Base-by-base conservation (phyloP, 2,797 vertebrate genomes). In the Crotalus adamanteus region DNA sequence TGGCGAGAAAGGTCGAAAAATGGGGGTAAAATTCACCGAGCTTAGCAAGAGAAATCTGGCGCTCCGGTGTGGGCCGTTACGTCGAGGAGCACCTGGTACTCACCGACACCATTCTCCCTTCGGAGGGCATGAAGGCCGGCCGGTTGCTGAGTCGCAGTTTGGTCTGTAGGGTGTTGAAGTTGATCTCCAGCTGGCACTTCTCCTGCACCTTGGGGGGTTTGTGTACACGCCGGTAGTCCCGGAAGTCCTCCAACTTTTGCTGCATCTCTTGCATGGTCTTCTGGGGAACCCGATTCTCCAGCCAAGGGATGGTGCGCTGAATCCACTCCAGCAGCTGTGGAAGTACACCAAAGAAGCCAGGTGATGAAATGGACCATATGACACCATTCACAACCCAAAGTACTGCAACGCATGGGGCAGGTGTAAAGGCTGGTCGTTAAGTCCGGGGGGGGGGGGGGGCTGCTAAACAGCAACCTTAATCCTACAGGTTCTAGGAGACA, bases 131-230 rank as follows among this genome's bases (percentile, higher is more conserved):
- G 97, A 99, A 99, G 92, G 99, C 99, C 0, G 99, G 99, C 26
- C 99, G 97, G 97, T 99, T 99, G 98, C 98, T 99, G 86, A 99
- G 98, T 26, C 99, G 97, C 92, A 99, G 98, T 93, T 99, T 99
- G 22, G 99, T 99, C 98, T 99, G 99, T 95, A 99, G 97, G 0
- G 99, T 99, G 97, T 99, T 99, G 97, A 99, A 99, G 98, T 99
- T 99, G 97, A 99, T 99, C 97, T 99, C 99, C 94, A 99, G 97
- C 97, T 99, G 99, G 73, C 99, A 99, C 73, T 99, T 99, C 97
- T 99, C 99, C 94, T 99, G 99, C 87, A 99, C 99, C 95, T 99
- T 99, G 87, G 99, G 99, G 0, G 99, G 99, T 86, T 99, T 99
- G 96, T 99, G 99, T 22, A 98, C 98, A 0, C 98, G 97, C 22